A percentile compares a stretch with the other conserved stretches of the same genome.
Conservation (phyloP, 2,888 invertebrate species). For the Drosophila hamatofila region DNA sequence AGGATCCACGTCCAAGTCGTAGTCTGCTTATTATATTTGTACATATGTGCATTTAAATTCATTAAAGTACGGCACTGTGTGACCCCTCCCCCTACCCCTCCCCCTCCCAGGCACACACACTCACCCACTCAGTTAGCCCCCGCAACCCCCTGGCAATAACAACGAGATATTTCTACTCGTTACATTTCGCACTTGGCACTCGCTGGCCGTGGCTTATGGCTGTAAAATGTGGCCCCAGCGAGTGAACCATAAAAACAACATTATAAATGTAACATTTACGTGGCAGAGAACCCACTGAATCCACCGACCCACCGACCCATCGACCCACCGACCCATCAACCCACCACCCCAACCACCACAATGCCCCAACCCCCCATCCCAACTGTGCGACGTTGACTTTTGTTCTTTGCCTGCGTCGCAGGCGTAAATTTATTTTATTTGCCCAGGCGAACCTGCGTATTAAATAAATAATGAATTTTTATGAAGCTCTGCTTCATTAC, state of each 20-base stretch:
- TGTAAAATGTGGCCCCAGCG: constrained; percentile 62
- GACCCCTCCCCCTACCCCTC: neutral
- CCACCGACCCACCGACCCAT: neutral
- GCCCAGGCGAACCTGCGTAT: constrained; percentile 61
- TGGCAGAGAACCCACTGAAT: constrained; percentile 30
- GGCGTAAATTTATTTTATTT: constrained; percentile 80
- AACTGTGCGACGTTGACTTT: constrained; percentile 47
- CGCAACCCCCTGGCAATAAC: neutral
- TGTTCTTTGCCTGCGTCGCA: constrained; percentile 60
- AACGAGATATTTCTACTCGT: constrained; percentile 5
- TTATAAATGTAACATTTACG: constrained; percentile 79
- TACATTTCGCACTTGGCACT: constrained; percentile 23
- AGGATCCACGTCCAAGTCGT: neutral
- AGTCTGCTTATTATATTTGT: constrained; percentile 27
- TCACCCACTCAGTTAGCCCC: too few relatives aligned
- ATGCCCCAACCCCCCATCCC: too few relatives aligned
- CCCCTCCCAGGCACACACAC: too few relatives aligned
- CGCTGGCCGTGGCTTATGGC: constrained; percentile 25
- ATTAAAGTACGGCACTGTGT: constrained; percentile 46
- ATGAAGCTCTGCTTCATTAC: constrained; percentile 79
- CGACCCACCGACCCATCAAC: neutral
- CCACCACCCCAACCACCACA: too few relatives aligned
- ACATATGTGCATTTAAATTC: constrained; percentile 65
- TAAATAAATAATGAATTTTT: constrained; percentile 80
- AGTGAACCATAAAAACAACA: constrained; percentile 75